These are phyloP conservation scores for Takifugu bimaculatus DNA, from an alignment of 2,113 vertebrate species.

Conservation along the genomic window DNA sequence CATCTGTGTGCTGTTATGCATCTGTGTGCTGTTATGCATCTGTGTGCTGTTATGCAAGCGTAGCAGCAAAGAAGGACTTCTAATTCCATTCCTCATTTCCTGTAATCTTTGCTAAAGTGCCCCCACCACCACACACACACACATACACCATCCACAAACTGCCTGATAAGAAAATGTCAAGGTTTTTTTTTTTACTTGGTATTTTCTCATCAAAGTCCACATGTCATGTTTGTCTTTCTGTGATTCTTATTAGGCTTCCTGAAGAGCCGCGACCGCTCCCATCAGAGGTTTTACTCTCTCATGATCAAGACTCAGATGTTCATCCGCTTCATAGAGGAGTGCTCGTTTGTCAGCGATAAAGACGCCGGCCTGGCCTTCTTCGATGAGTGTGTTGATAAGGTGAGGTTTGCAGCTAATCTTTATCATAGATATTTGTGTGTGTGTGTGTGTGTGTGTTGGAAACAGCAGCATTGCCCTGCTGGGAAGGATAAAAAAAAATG, in stretches of 20 bases:
- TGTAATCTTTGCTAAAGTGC: constrained; percentile 21
- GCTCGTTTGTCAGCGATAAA: constrained; percentile 98
- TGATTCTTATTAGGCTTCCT: constrained; percentile 81
- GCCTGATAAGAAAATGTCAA: constrained; percentile 9
- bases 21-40: too few relatives aligned
- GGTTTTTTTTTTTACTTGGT: background rate
- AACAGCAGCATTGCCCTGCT: background rate
- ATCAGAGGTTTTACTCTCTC: constrained; percentile 96
- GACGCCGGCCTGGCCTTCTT: constrained; percentile 97
- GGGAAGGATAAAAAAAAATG: background rate
- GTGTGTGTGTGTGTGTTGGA: constrained; percentile 2
- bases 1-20: constrained; percentile 41
- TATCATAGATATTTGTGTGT: constrained; percentile 5
- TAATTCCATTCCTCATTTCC: constrained; percentile 33
- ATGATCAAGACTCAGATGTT: constrained; percentile 99
- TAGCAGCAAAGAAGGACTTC: constrained; percentile 23
- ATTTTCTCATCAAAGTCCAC: constrained; percentile 1
- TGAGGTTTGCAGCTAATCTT: constrained; percentile 66
- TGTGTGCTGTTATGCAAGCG: constrained; percentile 49
- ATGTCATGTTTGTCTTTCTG: constrained; percentile 16
- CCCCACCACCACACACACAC: background rate
- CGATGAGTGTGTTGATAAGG: constrained; percentile 98
- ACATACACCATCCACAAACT: background rate
- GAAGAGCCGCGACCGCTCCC: constrained; percentile 93
- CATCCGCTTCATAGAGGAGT: constrained; percentile 98